These are phyloP conservation scores for Porphyrio hochstetteri DNA, from an alignment of 2,113 vertebrate species.

Conservation along the genomic window DNA sequence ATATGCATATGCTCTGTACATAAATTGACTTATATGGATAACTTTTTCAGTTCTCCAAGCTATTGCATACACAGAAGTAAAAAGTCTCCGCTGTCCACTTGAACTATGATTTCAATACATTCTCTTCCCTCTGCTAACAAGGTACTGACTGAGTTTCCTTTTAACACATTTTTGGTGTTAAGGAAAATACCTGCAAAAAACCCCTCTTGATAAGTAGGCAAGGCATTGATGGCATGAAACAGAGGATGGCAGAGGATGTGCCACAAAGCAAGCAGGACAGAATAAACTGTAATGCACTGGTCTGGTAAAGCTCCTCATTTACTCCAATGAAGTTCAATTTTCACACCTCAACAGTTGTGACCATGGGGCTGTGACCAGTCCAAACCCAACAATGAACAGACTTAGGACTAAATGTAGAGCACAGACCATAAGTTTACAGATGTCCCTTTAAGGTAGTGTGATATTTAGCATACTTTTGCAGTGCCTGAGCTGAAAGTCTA, in stretches of 20 bases:
- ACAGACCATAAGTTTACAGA: background rate
- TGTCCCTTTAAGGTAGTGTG: background rate
- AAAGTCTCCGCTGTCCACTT: background rate
- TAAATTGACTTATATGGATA: background rate
- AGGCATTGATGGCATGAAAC: background rate
- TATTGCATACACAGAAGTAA: background rate
- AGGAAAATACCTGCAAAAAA: no score
- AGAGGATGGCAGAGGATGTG: background rate
- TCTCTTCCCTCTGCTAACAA: background rate
- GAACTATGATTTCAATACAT: background rate
- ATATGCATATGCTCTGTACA: no score
- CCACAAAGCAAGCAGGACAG: background rate
- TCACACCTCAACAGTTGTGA: background rate
- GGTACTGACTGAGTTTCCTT: background rate
- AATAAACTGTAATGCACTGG: background rate
- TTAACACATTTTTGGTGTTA: background rate
- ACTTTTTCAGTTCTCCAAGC: background rate
- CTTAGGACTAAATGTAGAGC: background rate
- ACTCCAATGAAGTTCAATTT: background rate
- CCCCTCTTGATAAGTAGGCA: background rate
- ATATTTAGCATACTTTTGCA: background rate
- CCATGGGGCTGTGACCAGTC: background rate
- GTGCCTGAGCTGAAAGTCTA: background rate
- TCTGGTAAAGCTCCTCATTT: background rate
- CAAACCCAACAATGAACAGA: background rate